Percentiles rank a stretch among this genome's conserved stretches.
Evolutionary conservation across 2,797 vertebrate species (phyloP).

Genomic region (Periparus ater): DNA sequence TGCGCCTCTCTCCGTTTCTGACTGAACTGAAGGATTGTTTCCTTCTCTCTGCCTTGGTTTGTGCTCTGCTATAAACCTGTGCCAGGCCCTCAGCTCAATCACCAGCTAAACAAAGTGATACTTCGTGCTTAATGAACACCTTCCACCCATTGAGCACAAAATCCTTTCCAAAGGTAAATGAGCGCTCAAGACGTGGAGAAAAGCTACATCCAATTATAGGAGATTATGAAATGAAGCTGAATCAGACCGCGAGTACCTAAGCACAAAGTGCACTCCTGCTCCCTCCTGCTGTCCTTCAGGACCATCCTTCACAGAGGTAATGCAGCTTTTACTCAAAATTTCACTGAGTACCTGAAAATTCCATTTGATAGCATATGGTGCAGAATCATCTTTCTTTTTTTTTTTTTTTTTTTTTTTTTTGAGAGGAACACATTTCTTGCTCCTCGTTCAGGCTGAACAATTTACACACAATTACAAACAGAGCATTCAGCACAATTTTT

Average conservation of each 20-base stretch:
- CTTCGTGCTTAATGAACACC: not conserved
- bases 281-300: not conserved
- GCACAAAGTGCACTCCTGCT: not conserved
- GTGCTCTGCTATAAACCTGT: not conserved
- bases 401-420: not conserved
- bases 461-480: not conserved
- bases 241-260: not conserved
- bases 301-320: not conserved
- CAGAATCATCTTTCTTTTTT: not conserved
- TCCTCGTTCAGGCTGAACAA: not conserved
- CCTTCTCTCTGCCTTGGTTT: not conserved
- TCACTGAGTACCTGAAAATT: not conserved
- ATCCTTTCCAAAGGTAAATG: not conserved
- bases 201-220: not conserved
- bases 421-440: no score
- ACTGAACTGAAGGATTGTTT: not conserved
- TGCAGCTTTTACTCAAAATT: not conserved
- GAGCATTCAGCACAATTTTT: not conserved
- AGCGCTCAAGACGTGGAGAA: not conserved
- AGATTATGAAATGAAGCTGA: not conserved
- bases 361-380: not conserved
- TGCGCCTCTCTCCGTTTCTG: not conserved
- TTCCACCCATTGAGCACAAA: not conserved
- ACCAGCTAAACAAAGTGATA: slow-evolving; percentile 1
- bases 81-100: not conserved